phyloP scores from a whole-genome alignment of 2,888 invertebrate species.

The Polyommatus iphigenia region DNA sequence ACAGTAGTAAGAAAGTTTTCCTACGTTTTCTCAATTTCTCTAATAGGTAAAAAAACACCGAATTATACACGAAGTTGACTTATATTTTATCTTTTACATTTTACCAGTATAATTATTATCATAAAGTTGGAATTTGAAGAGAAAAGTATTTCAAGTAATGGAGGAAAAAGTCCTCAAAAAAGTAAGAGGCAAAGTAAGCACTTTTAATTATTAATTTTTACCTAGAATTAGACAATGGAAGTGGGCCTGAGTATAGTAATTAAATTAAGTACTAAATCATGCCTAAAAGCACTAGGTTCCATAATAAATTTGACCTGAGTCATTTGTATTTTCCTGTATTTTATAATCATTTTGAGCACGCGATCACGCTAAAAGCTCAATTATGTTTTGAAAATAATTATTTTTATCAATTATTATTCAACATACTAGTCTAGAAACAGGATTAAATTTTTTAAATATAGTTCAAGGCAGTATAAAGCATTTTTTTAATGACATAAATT shows the following conservation, averaged over 20 bases:
- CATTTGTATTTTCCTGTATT: neutral
- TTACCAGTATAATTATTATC: too few species aligned
- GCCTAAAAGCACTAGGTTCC: neutral
- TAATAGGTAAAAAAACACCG: too few species aligned
- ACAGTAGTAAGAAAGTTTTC: too few species aligned
- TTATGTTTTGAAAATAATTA: neutral
- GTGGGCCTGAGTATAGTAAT: neutral
- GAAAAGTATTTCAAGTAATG: too few species aligned
- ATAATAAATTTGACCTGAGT: neutral
- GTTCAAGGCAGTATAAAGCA: neutral
- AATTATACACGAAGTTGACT: too few species aligned
- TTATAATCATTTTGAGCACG: neutral
- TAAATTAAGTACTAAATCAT: neutral
- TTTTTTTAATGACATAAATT: too few species aligned
- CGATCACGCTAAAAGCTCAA: slow-evolving; percentile 12
- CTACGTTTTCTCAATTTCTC: too few species aligned
- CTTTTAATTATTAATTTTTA: neutral
- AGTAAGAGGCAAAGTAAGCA: neutral
- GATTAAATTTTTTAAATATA: neutral
- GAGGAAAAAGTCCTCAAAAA: too few species aligned
- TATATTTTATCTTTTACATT: too few species aligned
- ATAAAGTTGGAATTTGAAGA: too few species aligned
- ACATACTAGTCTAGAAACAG: neutral
- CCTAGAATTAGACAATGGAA: neutral
- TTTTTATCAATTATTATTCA: neutral